Conservation (phyloP, 2,797 vertebrate genomes). For the Poeciliopsis gracilis region DNA sequence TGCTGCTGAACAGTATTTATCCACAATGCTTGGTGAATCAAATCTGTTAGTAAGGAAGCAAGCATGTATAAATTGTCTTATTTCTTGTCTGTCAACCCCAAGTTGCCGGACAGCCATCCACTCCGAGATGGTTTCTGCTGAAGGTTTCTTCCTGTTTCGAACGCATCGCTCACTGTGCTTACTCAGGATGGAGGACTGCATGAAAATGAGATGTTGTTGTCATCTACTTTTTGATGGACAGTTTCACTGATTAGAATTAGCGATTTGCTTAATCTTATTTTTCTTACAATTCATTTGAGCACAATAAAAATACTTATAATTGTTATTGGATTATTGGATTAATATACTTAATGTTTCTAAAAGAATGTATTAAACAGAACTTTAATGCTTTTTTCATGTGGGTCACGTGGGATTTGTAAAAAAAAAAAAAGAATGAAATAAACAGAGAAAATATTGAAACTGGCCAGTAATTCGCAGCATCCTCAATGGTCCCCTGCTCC, state of each 20-base stretch:
- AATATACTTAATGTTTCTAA: background rate
- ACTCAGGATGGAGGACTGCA: background rate
- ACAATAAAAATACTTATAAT: background rate
- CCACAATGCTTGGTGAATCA: background rate
- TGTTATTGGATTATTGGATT: background rate
- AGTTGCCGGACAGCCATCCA: background rate
- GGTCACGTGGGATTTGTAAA: background rate
- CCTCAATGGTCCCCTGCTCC: slow-evolving; percentile 22
- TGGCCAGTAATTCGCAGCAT: slow-evolving; percentile 31
- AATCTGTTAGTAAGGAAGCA: background rate
- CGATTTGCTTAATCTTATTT: background rate
- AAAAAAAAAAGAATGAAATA: background rate
- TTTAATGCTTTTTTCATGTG: background rate
- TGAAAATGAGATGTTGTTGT: background rate
- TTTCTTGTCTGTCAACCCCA: background rate
- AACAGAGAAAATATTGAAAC: slow-evolving; percentile 33
- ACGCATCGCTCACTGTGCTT: background rate
- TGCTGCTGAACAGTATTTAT: background rate
- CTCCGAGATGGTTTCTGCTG: background rate
- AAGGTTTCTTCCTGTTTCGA: background rate
- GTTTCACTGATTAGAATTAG: background rate
- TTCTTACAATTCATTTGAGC: background rate
- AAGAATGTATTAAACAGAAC: background rate
- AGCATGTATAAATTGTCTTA: background rate
- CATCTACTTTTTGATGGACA: background rate